Evolutionary conservation across 1,140 invertebrate species (phyloP), one percentile per base, ranked within the genome.

Genomic region (Drosophila seguyi): DNA sequence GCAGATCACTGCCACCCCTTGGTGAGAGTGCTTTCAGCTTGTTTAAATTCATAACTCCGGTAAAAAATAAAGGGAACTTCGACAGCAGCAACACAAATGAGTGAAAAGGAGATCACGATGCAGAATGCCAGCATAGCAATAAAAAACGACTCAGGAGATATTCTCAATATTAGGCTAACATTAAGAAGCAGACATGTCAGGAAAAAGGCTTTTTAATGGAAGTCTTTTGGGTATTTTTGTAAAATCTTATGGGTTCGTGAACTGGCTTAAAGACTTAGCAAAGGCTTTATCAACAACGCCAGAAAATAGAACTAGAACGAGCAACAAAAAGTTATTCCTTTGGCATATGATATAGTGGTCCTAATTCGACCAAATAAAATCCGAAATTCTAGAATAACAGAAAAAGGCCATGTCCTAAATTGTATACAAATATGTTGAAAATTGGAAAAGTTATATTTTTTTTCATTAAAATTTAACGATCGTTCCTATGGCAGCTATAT

Each of bases 1-100:
- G 63, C 59, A 68, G 62, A 68, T 76, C 67, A 62, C 48, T 75
- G 81, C n/a, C n/a, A 14, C 31, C 34, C n/a, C 36, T 20, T 22
- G 16, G 16, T 29, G 16, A 13, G 31, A 59, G 42, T 63, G n/a
- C n/a, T n/a, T n/a, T n/a, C n/a, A n/a, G n/a, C n/a, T n/a, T n/a
- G n/a, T n/a, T n/a, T n/a, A n/a, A 73, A 87, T 76, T 82, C 67
- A 83, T 82, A 82, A 65, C 78, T 69, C 47, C 50, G 16, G 62
- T 66, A 52, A 56, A 45, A 52, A 61, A 18, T 18, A 6, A 36
- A 50, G 10, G 36, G 25, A 53, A 41, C 66, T 44, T 55, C 53
- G 18, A 42, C 50, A 57, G 38, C 27, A 59, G 27, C 16, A 60
- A 52, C 45, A 58, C 5, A 73, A n/a, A n/a, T n/a, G 25, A 25